These are phyloP conservation scores for Rhynchopsitta pachyrhyncha DNA, from an alignment of 2,113 vertebrate species.

Conservation along the genomic window DNA sequence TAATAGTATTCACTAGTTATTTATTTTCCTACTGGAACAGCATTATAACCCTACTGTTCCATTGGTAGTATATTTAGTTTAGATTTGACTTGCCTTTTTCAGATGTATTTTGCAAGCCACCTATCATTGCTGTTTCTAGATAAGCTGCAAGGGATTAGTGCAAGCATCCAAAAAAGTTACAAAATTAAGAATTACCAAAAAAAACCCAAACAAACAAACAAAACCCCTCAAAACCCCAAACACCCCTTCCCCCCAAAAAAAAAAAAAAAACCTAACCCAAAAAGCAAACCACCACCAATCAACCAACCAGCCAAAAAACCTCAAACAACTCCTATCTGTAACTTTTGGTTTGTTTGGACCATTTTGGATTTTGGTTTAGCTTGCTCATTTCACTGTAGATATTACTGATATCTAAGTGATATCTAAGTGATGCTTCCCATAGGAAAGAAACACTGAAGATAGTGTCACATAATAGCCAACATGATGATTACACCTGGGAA, in stretches of 20 bases:
- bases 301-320: neutral
- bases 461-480: neutral
- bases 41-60: neutral
- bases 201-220: neutral
- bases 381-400: neutral
- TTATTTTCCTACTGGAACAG: neutral
- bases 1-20: neutral
- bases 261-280: too few species aligned
- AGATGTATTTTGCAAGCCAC: neutral
- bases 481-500: neutral
- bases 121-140: neutral
- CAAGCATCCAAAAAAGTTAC: neutral
- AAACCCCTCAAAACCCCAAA: too few species aligned
- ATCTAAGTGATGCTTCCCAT: neutral
- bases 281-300: neutral
- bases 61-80: neutral
- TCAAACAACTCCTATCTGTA: neutral
- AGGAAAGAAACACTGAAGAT: neutral
- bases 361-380: neutral
- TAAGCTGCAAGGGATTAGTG: fast-evolving
- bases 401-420: neutral
- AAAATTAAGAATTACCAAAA: neutral
- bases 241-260: too few species aligned
- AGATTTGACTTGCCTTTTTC: neutral
- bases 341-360: neutral